A percentile compares a stretch with the other conserved stretches of the same genome.
Evolutionary conservation across 2,888 invertebrate species (phyloP).

Genomic region (Rosalia funebris): DNA sequence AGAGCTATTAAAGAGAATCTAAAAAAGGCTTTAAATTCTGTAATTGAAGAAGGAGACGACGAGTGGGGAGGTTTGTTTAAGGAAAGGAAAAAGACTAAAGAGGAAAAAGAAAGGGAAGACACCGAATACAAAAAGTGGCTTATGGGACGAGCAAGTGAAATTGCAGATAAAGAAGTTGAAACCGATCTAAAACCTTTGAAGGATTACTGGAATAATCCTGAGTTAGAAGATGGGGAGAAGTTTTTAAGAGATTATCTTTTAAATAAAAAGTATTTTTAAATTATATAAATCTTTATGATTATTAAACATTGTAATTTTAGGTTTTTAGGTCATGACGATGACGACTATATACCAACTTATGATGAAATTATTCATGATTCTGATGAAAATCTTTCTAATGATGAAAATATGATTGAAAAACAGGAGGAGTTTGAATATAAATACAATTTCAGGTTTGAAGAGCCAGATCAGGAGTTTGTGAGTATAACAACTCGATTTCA

Average conservation of each 20-base stretch:
- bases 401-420: conserved; percentile 81
- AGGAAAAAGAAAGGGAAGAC: conserved; percentile 66
- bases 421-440: conserved; percentile 94
- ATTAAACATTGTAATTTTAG: conserved; percentile 51
- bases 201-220: conserved; percentile 86
- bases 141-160: conserved; percentile 74
- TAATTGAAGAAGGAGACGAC: conserved; percentile 66
- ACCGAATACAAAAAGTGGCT: conserved; percentile 82
- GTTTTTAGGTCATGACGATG: conserved; percentile 65
- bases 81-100: conserved; percentile 67
- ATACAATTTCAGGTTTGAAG: conserved; percentile 96
- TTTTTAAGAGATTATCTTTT: conserved; percentile 93
- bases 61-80: conserved; percentile 68
- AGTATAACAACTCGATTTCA: conserved; percentile 51
- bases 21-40: conserved; percentile 64
- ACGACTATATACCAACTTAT: conserved; percentile 69
- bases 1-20: conserved; percentile 73
- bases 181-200: conserved; percentile 78
- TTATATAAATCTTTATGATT: background rate
- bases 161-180: conserved; percentile 70
- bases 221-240: conserved; percentile 84
- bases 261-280: conserved; percentile 74
- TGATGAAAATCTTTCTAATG: conserved; percentile 74
- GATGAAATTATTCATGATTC: conserved; percentile 74
- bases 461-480: conserved; percentile 92